Base-by-base conservation (phyloP, 2,888 invertebrate genomes). In the Lycaena phlaeas region DNA sequence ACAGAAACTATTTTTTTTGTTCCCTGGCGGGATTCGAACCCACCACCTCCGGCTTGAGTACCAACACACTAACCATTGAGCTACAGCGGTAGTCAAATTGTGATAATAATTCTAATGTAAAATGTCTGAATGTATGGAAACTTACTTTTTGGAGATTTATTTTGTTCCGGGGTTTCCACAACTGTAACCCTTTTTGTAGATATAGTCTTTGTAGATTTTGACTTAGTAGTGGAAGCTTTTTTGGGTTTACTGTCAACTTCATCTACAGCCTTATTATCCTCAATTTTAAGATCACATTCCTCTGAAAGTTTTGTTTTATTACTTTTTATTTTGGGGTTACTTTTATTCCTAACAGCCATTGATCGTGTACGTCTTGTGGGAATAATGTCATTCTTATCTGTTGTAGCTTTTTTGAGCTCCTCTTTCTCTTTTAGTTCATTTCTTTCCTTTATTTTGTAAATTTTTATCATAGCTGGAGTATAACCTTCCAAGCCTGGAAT, bases 391-490 rank as follows among this genome's bases (percentile, higher is more conserved):
- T 68, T 68, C 18, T 62, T 66, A 26, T 51, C 48, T 14, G 11
- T 7, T 11, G 41, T 31, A 40, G 45, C 56, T 28, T 61, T 62
- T 49, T 70, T 74, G 4, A 59, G 49, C 1, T 61, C 61, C 14
- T 75, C 73, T 44, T 56, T 71, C 46, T 86, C 84, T 30, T 72
- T 70, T 6, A 69, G 69, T 54, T 81, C 73, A 27, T 81, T 57
- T 48, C 85, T 85, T 44, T 81, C 72, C 64, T 84, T 87, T 40
- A 70, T 66, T 53, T 59, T 73, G 47, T 85, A 62, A 1, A 87
- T 69, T 56, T 66, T 77, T 42, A 87, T 70, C 88, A 88, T 88
- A 1, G 86, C 87, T 31, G 87, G 81, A 1, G 88, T 89, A 47
- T 87, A 88, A 0, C 82, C 81, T 51, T 68, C 61, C 12, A 74